These are phyloP conservation scores for Sciurus niger DNA, from an alignment of 2,113 vertebrate species.

Conservation along the genomic window DNA sequence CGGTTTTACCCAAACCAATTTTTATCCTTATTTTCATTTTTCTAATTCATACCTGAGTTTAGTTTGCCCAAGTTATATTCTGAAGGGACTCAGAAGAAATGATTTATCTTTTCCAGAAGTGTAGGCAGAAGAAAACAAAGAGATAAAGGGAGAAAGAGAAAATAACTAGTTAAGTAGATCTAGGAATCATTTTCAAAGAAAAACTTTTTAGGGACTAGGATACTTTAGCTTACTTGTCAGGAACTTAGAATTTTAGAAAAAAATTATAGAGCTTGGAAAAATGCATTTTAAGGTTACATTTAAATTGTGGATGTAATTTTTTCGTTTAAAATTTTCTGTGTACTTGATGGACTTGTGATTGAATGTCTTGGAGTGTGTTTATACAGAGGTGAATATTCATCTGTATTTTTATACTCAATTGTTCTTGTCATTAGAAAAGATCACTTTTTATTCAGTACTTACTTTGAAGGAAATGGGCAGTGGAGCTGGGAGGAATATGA, in stretches of 20 bases:
- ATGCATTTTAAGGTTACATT: background rate
- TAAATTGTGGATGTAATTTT: background rate
- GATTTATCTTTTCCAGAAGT: background rate
- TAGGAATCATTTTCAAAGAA: background rate
- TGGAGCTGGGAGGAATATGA: background rate
- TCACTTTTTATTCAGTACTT: background rate
- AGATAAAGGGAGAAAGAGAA: background rate
- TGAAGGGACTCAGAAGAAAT: background rate
- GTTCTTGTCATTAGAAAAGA: conserved; percentile 16
- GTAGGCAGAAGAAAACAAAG: background rate
- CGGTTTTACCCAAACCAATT: background rate
- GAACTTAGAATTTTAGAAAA: conserved; percentile 3
- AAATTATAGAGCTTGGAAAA: background rate
- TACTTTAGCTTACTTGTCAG: background rate
- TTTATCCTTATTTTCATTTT: background rate
- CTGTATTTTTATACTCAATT: background rate
- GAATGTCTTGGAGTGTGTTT: background rate
- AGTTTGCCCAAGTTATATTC: background rate
- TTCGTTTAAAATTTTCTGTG: background rate
- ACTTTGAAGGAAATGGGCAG: background rate
- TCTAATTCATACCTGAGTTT: background rate
- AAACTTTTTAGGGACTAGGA: background rate
- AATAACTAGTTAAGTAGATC: background rate
- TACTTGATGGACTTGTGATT: background rate
- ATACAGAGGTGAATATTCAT: background rate